Evolutionary conservation across 1,140 invertebrate species (phyloP).

Genomic region (Tyrophagus putrescentiae): DNA sequence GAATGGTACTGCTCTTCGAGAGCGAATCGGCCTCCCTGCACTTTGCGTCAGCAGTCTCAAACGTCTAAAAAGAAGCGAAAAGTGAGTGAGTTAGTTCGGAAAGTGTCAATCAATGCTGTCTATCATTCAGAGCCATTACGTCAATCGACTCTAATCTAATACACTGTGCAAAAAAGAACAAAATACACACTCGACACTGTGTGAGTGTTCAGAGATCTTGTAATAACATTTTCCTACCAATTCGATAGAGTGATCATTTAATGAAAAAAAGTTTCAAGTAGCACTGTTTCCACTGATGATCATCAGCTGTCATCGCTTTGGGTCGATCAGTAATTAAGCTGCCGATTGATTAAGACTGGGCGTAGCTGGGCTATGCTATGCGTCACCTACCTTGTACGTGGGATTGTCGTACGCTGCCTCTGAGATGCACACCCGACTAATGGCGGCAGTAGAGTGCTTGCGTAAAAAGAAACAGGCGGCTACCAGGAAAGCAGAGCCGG

Average conservation of each 20-base stretch:
- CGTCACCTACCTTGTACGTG: constrained; percentile 68
- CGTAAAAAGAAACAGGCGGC: constrained; percentile 60
- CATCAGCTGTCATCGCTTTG: no score
- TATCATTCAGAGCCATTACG: no score
- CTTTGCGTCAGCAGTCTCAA: constrained; percentile 25
- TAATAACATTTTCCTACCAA: no score
- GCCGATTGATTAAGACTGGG: not conserved
- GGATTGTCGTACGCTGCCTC: constrained; percentile 75
- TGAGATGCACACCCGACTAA: constrained; percentile 39
- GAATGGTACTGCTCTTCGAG: not conserved
- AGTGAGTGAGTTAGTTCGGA: no score
- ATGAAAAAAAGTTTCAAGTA: not conserved
- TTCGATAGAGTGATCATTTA: not conserved
- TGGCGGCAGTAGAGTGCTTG: constrained; percentile 51
- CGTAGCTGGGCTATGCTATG: not conserved
- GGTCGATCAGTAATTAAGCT: not conserved
- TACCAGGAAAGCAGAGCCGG: constrained; percentile 59
- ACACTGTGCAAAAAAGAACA: no score
- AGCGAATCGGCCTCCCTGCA: constrained; percentile 22
- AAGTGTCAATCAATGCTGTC: no score
- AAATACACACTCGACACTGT: no score
- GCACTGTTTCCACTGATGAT: no score
- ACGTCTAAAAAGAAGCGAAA: constrained; percentile 24
- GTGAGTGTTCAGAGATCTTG: no score
- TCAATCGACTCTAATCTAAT: no score